phyloP scores from a whole-genome alignment of 1,140 invertebrate genomes.

The Ceratosolen fusciceps region DNA sequence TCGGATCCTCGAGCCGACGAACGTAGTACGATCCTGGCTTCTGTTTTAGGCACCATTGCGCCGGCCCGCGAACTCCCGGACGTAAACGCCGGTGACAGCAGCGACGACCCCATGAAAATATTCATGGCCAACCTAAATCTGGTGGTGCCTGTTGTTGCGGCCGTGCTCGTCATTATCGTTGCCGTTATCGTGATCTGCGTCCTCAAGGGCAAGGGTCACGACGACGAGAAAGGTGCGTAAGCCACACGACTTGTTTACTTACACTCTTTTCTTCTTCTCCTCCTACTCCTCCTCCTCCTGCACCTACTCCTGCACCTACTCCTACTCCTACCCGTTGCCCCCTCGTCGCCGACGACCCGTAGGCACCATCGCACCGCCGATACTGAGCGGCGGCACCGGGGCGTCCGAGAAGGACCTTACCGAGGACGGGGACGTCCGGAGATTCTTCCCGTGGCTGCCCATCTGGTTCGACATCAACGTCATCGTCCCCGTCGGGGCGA shows the following conservation, averaged over 20 bases:
- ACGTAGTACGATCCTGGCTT: constrained; percentile 54
- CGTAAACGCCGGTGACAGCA: constrained; percentile 73
- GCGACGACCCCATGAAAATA: constrained; percentile 86
- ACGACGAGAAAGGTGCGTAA: constrained; percentile 81
- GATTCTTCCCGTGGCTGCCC: constrained; percentile 84
- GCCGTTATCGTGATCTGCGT: constrained; percentile 93
- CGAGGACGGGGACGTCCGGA: constrained; percentile 73
- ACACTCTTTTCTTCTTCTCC: constrained; percentile 54
- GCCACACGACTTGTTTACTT: constrained; percentile 49
- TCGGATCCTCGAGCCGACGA: neutral
- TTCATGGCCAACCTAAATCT: constrained; percentile 91
- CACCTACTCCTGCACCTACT: too few species aligned
- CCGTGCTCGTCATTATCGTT: constrained; percentile 91
- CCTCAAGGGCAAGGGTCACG: constrained; percentile 84
- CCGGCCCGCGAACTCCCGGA: constrained; percentile 88
- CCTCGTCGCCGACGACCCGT: constrained; percentile 47
- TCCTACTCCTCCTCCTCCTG: too few species aligned
- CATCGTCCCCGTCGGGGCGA: constrained; percentile 86
- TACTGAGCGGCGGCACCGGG: constrained; percentile 68
- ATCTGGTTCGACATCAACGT: constrained; percentile 90
- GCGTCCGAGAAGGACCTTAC: constrained; percentile 65
- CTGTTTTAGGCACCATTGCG: constrained; percentile 92
- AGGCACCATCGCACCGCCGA: constrained; percentile 86
- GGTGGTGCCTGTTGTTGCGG: constrained; percentile 93
- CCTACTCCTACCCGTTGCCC: too few species aligned